These are phyloP conservation scores for Beroe ovata DNA, from an alignment of 37 sponge, comb jelly and placozoan genomes.

Conservation along the genomic window DNA sequence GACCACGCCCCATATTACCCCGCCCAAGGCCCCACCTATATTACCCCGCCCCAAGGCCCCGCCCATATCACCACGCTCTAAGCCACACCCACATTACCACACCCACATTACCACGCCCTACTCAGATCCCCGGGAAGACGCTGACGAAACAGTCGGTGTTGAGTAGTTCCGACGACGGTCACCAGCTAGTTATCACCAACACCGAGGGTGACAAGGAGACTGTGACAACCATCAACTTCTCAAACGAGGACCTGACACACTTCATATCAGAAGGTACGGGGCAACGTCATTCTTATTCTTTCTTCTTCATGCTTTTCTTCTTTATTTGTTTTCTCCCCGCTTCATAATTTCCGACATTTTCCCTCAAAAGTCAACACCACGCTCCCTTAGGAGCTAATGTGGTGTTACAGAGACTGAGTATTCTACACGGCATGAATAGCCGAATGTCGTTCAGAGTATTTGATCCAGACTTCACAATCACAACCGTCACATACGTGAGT, in stretches of 20 bases:
- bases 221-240: slow-evolving; percentile 4
- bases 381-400: slow-evolving; percentile 28
- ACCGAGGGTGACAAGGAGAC: slow-evolving; percentile 44
- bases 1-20: no score
- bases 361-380: no score
- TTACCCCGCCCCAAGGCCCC: no score
- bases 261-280: slow-evolving; percentile 56
- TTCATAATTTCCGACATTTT: no score
- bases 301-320: neutral
- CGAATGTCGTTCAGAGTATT: slow-evolving; percentile 27
- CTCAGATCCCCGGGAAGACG: slow-evolving; percentile 64
- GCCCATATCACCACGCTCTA: no score
- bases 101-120: neutral
- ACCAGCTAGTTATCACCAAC: neutral
- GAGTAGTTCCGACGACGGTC: neutral
- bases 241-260: slow-evolving; percentile 5
- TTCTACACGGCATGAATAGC: slow-evolving; percentile 16
- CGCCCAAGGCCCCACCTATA: no score
- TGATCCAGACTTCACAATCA: neutral
- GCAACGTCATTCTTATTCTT: neutral
- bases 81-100: no score
- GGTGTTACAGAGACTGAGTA: slow-evolving; percentile 29
- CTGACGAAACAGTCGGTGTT: slow-evolving; percentile 12
- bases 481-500: slow-evolving; percentile 36
- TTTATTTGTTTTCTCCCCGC: neutral